Evolutionary conservation across 2,888 invertebrate species (phyloP), one percentile per base, ranked within the genome.

Genomic region (Epirrita christyi): DNA sequence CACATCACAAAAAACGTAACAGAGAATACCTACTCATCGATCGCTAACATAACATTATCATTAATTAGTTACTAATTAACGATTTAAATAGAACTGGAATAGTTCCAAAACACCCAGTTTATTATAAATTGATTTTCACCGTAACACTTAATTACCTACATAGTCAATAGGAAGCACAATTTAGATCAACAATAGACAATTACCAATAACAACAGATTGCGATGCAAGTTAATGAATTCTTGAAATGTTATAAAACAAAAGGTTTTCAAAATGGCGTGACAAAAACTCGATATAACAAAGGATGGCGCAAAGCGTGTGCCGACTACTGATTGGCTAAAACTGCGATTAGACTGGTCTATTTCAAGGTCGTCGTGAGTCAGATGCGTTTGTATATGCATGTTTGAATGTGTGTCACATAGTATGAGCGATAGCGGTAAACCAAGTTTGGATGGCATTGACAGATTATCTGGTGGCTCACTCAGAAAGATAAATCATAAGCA

Each of bases 321-420:
- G 88, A 78, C 77, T 88, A 81, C 83, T 86, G 91, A 91, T 90
- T 89, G 89, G 91, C 73, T 88, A 85, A 88, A 88, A 86, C 80
- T 81, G 67, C 84, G 86, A 88, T 87, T 88, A 85, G 87, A 87
- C 83, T 82, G 81, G 82, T 83, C 86, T 83, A 81, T 85, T 82
- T 75, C 85, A 91, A 91, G 90, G 90, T 85, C 85, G 76, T 60
- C 60, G 67, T 86, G 86, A 87, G 74, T 89, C 87, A 88, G 79
- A 71, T 75, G 82, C 81, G 76, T 80, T 82, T 80, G 83, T 83
- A 80, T 80, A 81, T 78, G 79, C 76, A 71, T 80, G 79, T 73
- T 71, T 73, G 68, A 66, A 60, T 68, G 63, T 64, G 43, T 59
- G 75, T 71, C 52, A 2, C 51, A 68, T 61, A 54, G 28, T 37